Evolutionary conservation across 2,888 invertebrate species (phyloP).

Genomic region (Neoaliturus tenellus): DNA sequence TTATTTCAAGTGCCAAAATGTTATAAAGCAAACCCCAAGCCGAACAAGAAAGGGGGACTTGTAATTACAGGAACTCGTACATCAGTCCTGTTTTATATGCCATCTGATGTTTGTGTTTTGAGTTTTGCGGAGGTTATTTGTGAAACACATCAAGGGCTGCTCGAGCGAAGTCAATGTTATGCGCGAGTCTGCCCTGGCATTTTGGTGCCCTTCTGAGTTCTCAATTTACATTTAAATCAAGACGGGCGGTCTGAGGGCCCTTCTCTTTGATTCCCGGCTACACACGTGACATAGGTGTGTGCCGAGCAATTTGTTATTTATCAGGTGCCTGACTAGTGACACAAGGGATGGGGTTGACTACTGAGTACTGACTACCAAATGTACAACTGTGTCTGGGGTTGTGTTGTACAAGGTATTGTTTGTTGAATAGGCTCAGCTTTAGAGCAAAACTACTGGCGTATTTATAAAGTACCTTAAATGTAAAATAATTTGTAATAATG

Average conservation of each 20-base stretch:
- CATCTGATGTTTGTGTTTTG: neutral
- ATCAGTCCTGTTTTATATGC: neutral
- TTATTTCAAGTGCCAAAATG: too few relatives aligned
- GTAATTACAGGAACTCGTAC: neutral
- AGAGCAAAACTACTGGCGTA: too few relatives aligned
- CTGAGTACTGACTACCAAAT: neutral
- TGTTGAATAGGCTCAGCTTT: too few relatives aligned
- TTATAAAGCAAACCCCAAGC: too few relatives aligned
- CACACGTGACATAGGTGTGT: slow-evolving; percentile 8
- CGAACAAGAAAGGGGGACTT: too few relatives aligned
- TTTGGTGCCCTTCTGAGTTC: slow-evolving; percentile 24
- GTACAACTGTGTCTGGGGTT: too few relatives aligned
- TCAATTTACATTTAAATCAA: slow-evolving; percentile 35
- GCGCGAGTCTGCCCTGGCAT: slow-evolving; percentile 8
- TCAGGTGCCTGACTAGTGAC: slow-evolving; percentile 5
- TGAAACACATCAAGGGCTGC: neutral
- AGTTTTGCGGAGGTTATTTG: neutral
- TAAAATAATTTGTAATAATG: too few relatives aligned
- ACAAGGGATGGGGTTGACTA: neutral
- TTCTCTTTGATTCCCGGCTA: neutral
- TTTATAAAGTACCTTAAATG: too few relatives aligned
- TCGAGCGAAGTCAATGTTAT: neutral
- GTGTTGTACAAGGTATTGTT: too few relatives aligned
- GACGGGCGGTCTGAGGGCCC: neutral
- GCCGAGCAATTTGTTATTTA: slow-evolving; percentile 10